Base-by-base conservation (phyloP, 2,797 vertebrate genomes). In the Sebastes taczanowskii region DNA sequence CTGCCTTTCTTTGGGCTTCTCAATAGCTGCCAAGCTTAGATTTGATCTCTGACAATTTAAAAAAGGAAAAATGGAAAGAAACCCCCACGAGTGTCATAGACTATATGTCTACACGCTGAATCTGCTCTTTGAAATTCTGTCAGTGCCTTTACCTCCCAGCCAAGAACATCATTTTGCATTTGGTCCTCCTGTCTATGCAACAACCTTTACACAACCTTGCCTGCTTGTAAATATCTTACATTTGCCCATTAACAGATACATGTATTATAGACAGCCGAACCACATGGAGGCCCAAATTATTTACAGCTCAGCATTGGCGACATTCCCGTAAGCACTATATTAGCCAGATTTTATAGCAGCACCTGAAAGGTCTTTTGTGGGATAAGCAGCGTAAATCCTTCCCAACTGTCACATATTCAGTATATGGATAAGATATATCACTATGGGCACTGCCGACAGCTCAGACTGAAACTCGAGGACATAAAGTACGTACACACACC, bases 1-100 rank as follows among this genome's bases (percentile, higher is more conserved):
- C 42, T 49, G 55, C 52, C 61, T 77, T 60, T 56, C 78, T 83
- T 22, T 1, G 25, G 64, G 71, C 66, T 61, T 74, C 63, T 75
- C 69, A 84, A 78, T 49, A 71, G 56, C 71, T 85, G 86, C 71
- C 76, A 82, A 77, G 32, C 84, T 83, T 34, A 69, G 73, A 75
- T 83, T 86, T 90, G 65, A 90, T 80, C 76, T 71, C 74, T 75
- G 68, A 73, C 66, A 77, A 84, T 86, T 70, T 78, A 59, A 78
- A 20, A 30, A 74, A 64, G 42, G 42, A 46, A 77, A 77, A 80
- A 76, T 32, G 23, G 60, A 74, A 79, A 63, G 35, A 65, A 42
- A 42, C 11, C 59, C 70, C 60, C 18, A 59, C 23, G 58, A 35
- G 32, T 35, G 69, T 79, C 71, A 67, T 1, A 56, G 30, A 58